Evolutionary conservation across 2,797 vertebrate species (phyloP).

Genomic region (Botia almorhae): DNA sequence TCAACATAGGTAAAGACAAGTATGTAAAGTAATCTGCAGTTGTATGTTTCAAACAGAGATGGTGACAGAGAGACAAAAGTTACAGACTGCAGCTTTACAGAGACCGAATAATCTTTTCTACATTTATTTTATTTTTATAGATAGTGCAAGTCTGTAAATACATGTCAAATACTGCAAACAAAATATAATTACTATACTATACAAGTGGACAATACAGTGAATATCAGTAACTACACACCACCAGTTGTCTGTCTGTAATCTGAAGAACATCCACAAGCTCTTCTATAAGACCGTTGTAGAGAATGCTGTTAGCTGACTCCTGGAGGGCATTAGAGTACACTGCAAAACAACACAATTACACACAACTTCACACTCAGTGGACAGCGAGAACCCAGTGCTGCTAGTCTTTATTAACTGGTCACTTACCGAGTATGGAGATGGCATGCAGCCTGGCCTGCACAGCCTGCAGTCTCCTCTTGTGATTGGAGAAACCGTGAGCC

Average conservation of each 20-base stretch:
- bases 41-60: no score
- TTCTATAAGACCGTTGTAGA: constrained; percentile 97
- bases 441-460: constrained; percentile 95
- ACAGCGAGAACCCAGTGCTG: background rate
- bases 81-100: no score
- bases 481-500: constrained; percentile 96
- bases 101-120: no score
- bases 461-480: constrained; percentile 94
- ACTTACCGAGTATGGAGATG: constrained; percentile 94
- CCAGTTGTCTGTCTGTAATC: constrained; percentile 96
- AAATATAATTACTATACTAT: no score
- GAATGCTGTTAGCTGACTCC: constrained; percentile 96
- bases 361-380: constrained; percentile 38
- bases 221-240: constrained; percentile 79
- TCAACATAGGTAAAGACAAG: no score
- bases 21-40: no score
- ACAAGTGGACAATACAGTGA: background rate
- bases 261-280: constrained; percentile 97
- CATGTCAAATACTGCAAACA: background rate
- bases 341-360: constrained; percentile 63
- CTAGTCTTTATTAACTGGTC: no score
- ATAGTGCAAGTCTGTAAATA: background rate
- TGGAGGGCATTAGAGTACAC: constrained; percentile 98
- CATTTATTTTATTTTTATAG: no score
- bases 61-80: no score